A percentile compares a stretch with the other conserved stretches of the same genome.
phyloP scores from a whole-genome alignment of 1,140 invertebrate genomes.

The Drosophila auraria region DNA sequence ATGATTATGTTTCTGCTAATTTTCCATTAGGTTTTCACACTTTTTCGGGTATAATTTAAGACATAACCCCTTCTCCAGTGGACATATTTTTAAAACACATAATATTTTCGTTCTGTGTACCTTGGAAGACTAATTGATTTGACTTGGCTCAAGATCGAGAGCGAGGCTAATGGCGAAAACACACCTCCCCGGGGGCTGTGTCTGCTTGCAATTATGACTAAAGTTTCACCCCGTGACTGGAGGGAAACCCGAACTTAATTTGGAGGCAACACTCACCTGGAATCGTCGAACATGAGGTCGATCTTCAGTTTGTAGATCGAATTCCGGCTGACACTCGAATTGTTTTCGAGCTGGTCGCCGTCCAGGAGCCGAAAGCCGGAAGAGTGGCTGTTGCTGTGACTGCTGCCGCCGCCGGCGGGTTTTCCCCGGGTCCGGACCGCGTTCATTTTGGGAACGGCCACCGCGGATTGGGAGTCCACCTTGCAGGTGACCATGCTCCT shows the following conservation, averaged over 20 bases:
- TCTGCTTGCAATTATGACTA: slow-evolving; percentile 29
- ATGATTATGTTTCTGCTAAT: no score
- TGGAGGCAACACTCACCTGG: slow-evolving; percentile 79
- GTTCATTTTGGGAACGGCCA: slow-evolving; percentile 81
- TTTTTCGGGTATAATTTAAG: background rate
- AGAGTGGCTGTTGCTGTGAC: slow-evolving; percentile 65
- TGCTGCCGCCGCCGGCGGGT: slow-evolving; percentile 58
- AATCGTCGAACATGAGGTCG: slow-evolving; percentile 93
- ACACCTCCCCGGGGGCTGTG: slow-evolving; percentile 37
- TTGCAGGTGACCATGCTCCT: slow-evolving; percentile 83
- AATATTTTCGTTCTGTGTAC: slow-evolving; percentile 1
- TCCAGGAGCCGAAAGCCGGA: slow-evolving; percentile 85
- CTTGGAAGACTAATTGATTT: slow-evolving; percentile 38
- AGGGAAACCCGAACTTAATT: background rate
- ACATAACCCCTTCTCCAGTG: no score
- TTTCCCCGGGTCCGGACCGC: slow-evolving; percentile 62
- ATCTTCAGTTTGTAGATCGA: slow-evolving; percentile 93
- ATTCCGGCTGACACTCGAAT: slow-evolving; percentile 87
- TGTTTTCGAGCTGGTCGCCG: slow-evolving; percentile 85
- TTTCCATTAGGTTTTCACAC: background rate
- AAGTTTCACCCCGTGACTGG: slow-evolving; percentile 17
- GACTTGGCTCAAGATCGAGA: slow-evolving; percentile 41
- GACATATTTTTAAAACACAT: background rate
- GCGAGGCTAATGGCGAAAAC: slow-evolving; percentile 43
- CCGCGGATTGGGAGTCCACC: slow-evolving; percentile 69